Conservation (phyloP, 2,797 vertebrate genomes). For the Mus minutoides region DNA sequence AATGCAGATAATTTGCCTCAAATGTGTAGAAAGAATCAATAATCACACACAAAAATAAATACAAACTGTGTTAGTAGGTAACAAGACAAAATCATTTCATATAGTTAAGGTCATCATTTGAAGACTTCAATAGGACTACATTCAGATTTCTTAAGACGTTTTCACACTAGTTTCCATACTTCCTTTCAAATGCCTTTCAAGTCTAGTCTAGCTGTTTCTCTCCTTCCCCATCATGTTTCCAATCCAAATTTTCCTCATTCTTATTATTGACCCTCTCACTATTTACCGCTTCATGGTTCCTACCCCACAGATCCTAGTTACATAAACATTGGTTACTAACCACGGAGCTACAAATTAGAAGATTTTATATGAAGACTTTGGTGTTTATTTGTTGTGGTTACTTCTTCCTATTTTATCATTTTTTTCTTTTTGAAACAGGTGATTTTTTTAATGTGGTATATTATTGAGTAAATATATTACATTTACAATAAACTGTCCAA, state of each 20-base stretch:
- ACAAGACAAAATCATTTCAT: no score
- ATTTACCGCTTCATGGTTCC: background rate
- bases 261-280: background rate
- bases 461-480: background rate
- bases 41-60: no score
- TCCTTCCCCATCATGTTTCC: background rate
- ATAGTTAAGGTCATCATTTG: background rate
- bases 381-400: background rate
- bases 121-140: background rate
- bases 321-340: background rate
- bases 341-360: background rate
- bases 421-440: background rate
- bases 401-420: background rate
- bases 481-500: background rate
- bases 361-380: background rate
- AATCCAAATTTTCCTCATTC: background rate
- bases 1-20: no score
- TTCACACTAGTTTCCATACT: background rate
- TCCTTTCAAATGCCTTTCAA: background rate
- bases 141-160: background rate
- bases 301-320: background rate
- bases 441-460: background rate
- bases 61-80: no score
- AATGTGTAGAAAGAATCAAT: no score
- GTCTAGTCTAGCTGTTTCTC: no score